These are phyloP conservation scores for Panagrolaimus sp. DNA, from an alignment of 1,140 invertebrate genomes.

Conservation along the genomic window DNA sequence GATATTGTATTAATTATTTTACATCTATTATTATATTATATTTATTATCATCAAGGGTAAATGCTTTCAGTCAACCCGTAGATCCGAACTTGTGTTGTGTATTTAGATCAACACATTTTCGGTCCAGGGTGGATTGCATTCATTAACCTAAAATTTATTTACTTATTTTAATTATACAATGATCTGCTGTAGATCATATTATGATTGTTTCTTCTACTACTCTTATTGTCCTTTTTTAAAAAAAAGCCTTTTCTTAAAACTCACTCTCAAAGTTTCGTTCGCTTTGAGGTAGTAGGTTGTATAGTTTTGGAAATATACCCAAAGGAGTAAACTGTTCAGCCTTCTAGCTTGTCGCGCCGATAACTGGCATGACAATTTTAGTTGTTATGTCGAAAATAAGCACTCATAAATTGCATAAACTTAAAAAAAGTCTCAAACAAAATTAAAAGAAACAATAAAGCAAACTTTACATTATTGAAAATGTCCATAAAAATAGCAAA, in stretches of 20 bases:
- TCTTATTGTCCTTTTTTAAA: too few species aligned
- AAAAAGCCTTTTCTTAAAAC: not conserved
- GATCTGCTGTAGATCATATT: not conserved
- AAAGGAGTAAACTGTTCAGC: slow-evolving; percentile 42
- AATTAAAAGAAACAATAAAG: too few species aligned
- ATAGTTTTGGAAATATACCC: slow-evolving; percentile 46
- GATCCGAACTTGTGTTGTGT: slow-evolving; percentile 52
- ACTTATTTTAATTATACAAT: too few species aligned
- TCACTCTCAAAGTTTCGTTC: slow-evolving; percentile 1
- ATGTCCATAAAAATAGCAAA: too few species aligned
- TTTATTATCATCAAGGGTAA: too few species aligned
- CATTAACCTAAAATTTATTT: too few species aligned
- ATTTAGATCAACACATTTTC: slow-evolving; percentile 39
- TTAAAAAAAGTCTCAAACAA: not conserved
- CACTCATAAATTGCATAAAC: not conserved
- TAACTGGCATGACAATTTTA: not conserved
- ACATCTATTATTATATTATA: too few species aligned
- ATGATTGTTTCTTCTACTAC: not conserved
- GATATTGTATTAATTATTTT: too few species aligned
- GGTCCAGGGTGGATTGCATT: slow-evolving; percentile 40
- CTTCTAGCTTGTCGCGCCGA: slow-evolving; percentile 39
- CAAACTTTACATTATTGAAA: too few species aligned
- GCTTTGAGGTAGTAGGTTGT: slow-evolving; percentile 54
- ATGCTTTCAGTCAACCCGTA: slow-evolving; percentile 46
- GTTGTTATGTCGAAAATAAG: not conserved